Evolutionary conservation across 2,888 invertebrate genomes (phyloP).

Genomic region (Eilema caniola): DNA sequence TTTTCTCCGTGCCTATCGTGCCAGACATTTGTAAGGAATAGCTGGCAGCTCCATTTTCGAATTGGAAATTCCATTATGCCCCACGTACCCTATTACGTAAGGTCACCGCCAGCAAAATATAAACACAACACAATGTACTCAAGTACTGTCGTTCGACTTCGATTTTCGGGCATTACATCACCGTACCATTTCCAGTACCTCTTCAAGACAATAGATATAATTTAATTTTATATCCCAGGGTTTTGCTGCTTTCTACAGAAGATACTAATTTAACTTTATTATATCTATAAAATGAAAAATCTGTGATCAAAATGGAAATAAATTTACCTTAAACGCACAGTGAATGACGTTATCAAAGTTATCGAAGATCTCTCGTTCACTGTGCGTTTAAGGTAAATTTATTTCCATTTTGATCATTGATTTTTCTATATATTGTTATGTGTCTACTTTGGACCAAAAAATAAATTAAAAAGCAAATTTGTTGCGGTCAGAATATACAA

Average conservation of each 20-base stretch:
- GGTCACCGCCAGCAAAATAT: conserved; percentile 1
- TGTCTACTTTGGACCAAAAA: neutral
- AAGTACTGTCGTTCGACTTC: neutral
- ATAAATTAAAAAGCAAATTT: neutral
- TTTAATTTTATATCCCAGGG: neutral
- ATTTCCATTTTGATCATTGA: neutral
- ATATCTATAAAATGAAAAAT: no score
- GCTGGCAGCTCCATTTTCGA: neutral
- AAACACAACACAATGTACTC: neutral
- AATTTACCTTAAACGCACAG: neutral
- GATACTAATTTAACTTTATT: neutral
- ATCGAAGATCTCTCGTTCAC: neutral
- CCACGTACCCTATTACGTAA: conserved; percentile 4
- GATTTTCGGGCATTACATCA: neutral
- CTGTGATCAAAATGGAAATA: neutral
- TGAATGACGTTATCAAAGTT: no score
- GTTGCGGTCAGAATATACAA: neutral
- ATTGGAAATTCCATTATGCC: conserved; percentile 1
- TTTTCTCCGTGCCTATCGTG: neutral
- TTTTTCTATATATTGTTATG: no score
- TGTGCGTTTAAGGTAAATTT: neutral
- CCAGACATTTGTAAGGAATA: neutral
- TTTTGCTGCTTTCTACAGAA: neutral
- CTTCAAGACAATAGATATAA: conserved; percentile 1
- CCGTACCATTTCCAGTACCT: neutral